A percentile compares a stretch with the other conserved stretches of the same genome.
Conservation (phyloP, 2,888 invertebrate genomes). For the Neoaliturus tenellus region DNA sequence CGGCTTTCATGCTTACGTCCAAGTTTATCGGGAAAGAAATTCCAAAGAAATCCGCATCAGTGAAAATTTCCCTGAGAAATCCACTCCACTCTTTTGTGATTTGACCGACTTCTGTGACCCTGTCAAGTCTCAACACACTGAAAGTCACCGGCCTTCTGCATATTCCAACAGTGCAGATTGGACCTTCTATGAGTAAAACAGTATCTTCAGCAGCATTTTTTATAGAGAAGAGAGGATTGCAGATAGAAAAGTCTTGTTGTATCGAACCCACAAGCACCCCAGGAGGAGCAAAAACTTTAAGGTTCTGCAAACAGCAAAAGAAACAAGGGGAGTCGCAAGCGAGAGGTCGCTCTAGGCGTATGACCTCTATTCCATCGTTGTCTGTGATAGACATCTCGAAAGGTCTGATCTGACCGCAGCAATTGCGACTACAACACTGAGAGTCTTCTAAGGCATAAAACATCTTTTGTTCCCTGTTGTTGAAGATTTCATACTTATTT, state of each 20-base stretch:
- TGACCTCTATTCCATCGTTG: conserved; percentile 87
- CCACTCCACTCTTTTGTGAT: conserved; percentile 96
- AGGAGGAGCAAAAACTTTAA: conserved; percentile 86
- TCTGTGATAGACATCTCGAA: conserved; percentile 94
- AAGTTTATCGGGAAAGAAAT: conserved; percentile 94
- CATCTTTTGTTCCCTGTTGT: conserved; percentile 85
- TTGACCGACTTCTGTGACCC: conserved; percentile 85
- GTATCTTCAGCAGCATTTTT: conserved; percentile 84
- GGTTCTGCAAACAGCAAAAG: conserved; percentile 87
- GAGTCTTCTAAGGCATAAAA: conserved; percentile 91
- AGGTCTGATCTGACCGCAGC: conserved; percentile 87
- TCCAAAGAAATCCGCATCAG: conserved; percentile 92
- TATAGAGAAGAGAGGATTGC: conserved; percentile 83
- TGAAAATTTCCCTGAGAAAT: conserved; percentile 86
- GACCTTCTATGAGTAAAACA: conserved; percentile 88
- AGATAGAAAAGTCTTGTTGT: conserved; percentile 86
- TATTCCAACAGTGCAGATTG: conserved; percentile 77
- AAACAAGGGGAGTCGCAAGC: conserved; percentile 90
- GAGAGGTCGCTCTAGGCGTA: conserved; percentile 88
- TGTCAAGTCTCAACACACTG: conserved; percentile 86
- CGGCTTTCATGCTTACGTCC: conserved; percentile 89
- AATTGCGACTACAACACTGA: conserved; percentile 89
- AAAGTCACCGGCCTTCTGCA: conserved; percentile 93
- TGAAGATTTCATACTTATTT: conserved; percentile 91
- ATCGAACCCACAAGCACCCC: conserved; percentile 82